Evolutionary conservation across 1,140 invertebrate genomes (phyloP), one percentile per base, ranked within the genome.

Genomic region (Archivesica marissinica): DNA sequence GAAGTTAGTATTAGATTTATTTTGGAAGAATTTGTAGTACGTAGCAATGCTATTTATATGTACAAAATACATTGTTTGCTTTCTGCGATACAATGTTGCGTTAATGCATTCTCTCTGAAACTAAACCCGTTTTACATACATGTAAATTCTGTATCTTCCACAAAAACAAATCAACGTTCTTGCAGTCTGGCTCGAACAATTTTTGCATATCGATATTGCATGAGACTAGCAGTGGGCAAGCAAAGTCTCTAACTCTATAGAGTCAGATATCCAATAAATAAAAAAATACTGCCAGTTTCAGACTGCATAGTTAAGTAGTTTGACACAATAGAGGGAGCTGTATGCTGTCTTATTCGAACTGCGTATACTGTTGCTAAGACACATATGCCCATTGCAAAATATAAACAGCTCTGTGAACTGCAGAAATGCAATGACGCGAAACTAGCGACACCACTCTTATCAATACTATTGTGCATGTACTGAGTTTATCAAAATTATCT

Each of bases 311-410:
- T 9, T 47, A 47, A 47, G 17, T 7, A 47, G 41, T 47, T 7
- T 17, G 41, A 56, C n/a, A 56, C 11, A 56, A 56, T 56, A n/a
- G 54, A 56, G 54, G n/a, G 6, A 56, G 54, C 54, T 11, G 54
- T 56, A 56, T 56, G 54, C 54, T 15, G 54, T 7, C 54, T 25
- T n/a, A 56, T 25, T n/a, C 7, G 54, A 56, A 56, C 54, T 56
- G 54, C 54, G n/a, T 56, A 56, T n/a, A n/a, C 54, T 7, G 54
- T 56, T 56, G 54, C 54, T 15, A 56, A 56, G 54, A 56, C 54
- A 56, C 54, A 47, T 17, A 9, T 47, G 41, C 41, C 41, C 41
- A 47, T 47, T 9, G 17, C 41, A 9, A 47, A 47, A 47, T 47
- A 47, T 47, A 17, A 7, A 47, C 7, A 7, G 7, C 41, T 47